Evolutionary conservation across 1,140 invertebrate species (phyloP).

Genomic region (Apolygus lucorum): DNA sequence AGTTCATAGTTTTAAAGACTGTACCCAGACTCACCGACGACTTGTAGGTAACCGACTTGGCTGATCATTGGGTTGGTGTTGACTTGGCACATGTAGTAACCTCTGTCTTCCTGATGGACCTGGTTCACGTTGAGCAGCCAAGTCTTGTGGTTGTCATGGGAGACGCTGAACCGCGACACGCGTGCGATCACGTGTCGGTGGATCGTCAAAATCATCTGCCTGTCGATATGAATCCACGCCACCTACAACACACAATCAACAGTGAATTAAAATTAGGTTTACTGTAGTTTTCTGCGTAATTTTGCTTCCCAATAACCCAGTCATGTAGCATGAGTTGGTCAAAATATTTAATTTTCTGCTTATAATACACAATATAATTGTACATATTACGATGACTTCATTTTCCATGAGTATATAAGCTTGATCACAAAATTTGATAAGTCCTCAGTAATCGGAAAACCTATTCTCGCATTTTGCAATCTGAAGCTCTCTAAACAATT

Average conservation of each 20-base stretch:
- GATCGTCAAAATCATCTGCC: conserved; percentile 88
- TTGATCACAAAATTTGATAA: no score
- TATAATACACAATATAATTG: no score
- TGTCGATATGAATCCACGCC: conserved; percentile 87
- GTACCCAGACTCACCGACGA: conserved; percentile 87
- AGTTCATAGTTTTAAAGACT: no score
- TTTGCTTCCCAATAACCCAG: no score
- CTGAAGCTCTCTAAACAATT: no score
- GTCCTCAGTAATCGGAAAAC: no score
- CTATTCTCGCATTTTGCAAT: no score
- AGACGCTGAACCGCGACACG: conserved; percentile 76
- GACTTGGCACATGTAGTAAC: conserved; percentile 87
- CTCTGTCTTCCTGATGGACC: conserved; percentile 79
- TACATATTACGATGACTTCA: no score
- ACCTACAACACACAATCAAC: conserved; percentile 49
- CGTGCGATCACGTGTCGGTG: conserved; percentile 82
- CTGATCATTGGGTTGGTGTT: conserved; percentile 95
- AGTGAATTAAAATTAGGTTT: background rate
- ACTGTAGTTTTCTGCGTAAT: background rate
- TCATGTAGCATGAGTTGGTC: no score
- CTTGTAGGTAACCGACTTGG: conserved; percentile 86
- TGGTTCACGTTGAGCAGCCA: conserved; percentile 80
- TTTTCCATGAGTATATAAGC: no score
- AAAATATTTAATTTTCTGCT: no score
- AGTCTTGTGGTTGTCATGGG: conserved; percentile 82